Base-by-base conservation (phyloP, 1,140 invertebrate genomes). In the Maniola jurtina region DNA sequence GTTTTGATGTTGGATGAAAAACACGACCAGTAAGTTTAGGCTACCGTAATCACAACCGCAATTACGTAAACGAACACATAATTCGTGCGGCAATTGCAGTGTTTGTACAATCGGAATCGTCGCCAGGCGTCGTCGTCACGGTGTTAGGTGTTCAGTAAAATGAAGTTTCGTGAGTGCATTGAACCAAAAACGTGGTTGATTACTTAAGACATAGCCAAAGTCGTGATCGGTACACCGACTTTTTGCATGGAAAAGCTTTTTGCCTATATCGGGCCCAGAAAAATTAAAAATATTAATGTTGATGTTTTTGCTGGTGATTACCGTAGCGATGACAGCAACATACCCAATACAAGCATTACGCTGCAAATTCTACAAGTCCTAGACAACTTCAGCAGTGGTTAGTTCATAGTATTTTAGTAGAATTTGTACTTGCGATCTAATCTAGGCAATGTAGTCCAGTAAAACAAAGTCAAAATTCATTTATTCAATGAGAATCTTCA, bases 171-270 rank as follows among this genome's bases (percentile, higher is more conserved):
- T 82, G 84, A 87, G 88, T 90, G 84, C 88, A 86, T 84, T 88
- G 86, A 90, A 90, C 88, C 83, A 87, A 83, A 88, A 88, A 84
- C 88, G 88, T 88, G 85, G 80, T 71, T 79, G 73, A 83, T 87
- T 86, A 86, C 83, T 87, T 86, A 86, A 79, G 79, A 85, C 80
- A 79, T 75, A 77, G 77, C 65, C 66, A 60, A 66, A 74, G 72
- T 83, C 81, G 84, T 84, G 82, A 83, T 79, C 72, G 68, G 76
- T 70, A 70, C 75, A 69, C 63, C 55, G 61, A 70, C 77, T 84
- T 83, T 83, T 83, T 81, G 80, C 79, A 65, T 76, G 72, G 72
- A 81, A 79, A 79, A 67, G 62, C 70, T 76, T 76, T 78, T 80
- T 84, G 68, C 72, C 66, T 56, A 75, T 79, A 76, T 83, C 77